Evolutionary conservation across 2,888 invertebrate species (phyloP).

Genomic region (Parapristionchus giblindavisi): DNA sequence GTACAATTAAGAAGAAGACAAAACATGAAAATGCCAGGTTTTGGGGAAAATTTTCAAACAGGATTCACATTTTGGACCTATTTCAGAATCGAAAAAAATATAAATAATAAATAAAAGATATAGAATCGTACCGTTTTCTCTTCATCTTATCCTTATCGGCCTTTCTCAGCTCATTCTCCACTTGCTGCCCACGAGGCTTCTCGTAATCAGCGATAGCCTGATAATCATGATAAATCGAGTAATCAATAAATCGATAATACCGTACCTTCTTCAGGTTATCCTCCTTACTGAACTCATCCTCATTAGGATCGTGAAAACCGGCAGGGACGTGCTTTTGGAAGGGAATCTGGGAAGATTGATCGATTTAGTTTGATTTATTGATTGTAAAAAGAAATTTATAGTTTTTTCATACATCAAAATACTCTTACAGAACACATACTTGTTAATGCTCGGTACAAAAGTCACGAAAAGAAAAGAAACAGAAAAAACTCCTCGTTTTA

Average conservation of each 20-base stretch:
- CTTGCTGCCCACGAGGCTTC: conserved; percentile 55
- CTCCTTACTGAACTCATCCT: conserved; percentile 76
- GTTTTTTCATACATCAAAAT: background rate
- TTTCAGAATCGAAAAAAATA: background rate
- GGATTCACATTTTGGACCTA: background rate
- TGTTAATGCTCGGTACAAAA: background rate
- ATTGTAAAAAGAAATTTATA: background rate
- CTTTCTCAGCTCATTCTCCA: conserved; percentile 81
- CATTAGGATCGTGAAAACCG: conserved; percentile 94
- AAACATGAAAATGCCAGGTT: no score
- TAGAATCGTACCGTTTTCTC: conserved; percentile 77
- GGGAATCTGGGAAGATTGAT: conserved; percentile 71
- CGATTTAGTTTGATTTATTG: background rate
- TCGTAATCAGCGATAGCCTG: conserved; percentile 58
- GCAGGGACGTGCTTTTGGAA: conserved; percentile 78
- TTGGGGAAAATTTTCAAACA: background rate
- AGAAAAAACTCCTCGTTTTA: no score
- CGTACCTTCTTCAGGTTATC: conserved; percentile 48
- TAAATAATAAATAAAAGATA: background rate
- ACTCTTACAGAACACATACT: background rate
- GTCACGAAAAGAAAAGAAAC: no score
- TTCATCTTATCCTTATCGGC: conserved; percentile 95
- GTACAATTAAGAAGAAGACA: no score
- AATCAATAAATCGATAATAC: background rate
- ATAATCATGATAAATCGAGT: conserved; percentile 21